phyloP scores from a whole-genome alignment of 23 tunicate genomes.

The Trididemnum miniatum region DNA sequence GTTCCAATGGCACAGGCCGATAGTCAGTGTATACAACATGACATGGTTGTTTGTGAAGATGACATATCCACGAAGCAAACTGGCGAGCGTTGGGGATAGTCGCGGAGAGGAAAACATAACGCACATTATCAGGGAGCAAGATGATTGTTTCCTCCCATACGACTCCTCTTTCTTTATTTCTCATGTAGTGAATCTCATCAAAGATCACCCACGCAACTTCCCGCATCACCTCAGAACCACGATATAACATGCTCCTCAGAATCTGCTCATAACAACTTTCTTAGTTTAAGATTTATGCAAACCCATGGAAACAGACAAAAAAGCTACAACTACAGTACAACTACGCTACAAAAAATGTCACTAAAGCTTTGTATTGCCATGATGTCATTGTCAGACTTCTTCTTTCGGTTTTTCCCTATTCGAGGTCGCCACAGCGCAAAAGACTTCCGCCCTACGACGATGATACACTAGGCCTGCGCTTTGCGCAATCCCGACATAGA shows the following conservation, averaged over 20 bases:
- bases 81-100: slow-evolving; percentile 94
- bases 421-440: too few species aligned
- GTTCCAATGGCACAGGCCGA: slow-evolving; percentile 92
- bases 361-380: too few species aligned
- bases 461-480: too few species aligned
- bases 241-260: slow-evolving; percentile 87
- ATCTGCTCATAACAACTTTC: too few species aligned
- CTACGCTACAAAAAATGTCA: too few species aligned
- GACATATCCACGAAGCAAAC: slow-evolving; percentile 97
- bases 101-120: slow-evolving; percentile 91
- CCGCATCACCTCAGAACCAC: slow-evolving; percentile 94
- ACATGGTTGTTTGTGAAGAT: slow-evolving; percentile 94
- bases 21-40: slow-evolving; percentile 96
- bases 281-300: too few species aligned
- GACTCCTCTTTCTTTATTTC: slow-evolving; percentile 92
- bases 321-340: too few species aligned
- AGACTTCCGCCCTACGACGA: too few species aligned
- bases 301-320: too few species aligned
- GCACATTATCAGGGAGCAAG: slow-evolving; percentile 92
- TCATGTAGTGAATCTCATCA: slow-evolving; percentile 98
- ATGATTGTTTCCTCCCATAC: slow-evolving; percentile 98
- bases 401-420: too few species aligned
- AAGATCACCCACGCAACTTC: slow-evolving; percentile 96
- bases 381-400: too few species aligned
- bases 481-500: too few species aligned